These are phyloP conservation scores for Podarcis siculus DNA, from an alignment of 2,797 vertebrate genomes.

Conservation along the genomic window DNA sequence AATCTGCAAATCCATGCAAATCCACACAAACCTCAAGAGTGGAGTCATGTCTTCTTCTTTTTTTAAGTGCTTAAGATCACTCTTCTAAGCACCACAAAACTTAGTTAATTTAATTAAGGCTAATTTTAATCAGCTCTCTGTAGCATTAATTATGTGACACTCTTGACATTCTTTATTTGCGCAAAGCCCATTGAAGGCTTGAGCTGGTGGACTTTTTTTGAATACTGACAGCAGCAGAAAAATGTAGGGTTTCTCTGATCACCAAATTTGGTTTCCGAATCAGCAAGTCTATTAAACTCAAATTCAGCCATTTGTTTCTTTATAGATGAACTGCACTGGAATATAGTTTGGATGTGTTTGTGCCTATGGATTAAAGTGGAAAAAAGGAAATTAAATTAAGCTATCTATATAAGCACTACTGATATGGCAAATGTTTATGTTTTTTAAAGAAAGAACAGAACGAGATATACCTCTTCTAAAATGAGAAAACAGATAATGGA, in stretches of 20 bases:
- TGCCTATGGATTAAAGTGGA: not conserved
- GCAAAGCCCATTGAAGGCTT: not conserved
- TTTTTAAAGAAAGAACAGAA: not conserved
- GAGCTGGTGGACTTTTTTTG: not conserved
- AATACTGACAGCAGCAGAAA: not conserved
- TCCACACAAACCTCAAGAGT: not conserved
- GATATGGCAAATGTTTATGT: not conserved
- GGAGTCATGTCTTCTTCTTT: not conserved
- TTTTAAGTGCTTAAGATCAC: not conserved
- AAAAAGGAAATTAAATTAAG: not conserved
- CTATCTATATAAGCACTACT: not conserved
- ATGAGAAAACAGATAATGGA: not conserved
- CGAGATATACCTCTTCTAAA: not conserved
- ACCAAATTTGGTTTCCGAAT: not conserved
- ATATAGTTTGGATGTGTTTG: not conserved
- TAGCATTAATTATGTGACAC: not conserved
- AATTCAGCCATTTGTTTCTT: not conserved
- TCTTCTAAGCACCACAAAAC: not conserved
- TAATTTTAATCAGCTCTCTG: not conserved
- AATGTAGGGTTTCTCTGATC: not conserved
- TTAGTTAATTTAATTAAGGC: slow-evolving; percentile 6
- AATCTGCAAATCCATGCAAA: fast-evolving
- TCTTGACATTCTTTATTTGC: not conserved
- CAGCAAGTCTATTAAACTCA: not conserved
- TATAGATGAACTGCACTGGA: not conserved